Percentiles rank a stretch among this genome's conserved stretches.
Evolutionary conservation across 2,888 invertebrate genomes (phyloP).

Genomic region (Leptothorax acervorum): DNA sequence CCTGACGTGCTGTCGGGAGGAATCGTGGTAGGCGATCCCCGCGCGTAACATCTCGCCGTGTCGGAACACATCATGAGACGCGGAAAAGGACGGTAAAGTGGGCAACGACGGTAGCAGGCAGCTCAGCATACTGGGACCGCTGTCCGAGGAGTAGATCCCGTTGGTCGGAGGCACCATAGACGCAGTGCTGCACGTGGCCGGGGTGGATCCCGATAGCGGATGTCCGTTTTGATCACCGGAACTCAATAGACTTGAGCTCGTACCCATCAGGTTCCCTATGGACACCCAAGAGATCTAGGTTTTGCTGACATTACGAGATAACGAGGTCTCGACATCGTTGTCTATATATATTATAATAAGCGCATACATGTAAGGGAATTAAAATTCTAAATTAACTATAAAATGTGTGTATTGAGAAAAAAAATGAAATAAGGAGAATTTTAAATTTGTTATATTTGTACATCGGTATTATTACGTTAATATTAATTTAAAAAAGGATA

Average conservation of each 20-base stretch:
- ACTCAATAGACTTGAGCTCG: slow-evolving; percentile 71
- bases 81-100: slow-evolving; percentile 77
- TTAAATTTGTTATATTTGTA: no score
- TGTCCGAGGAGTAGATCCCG: slow-evolving; percentile 79
- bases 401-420: background rate
- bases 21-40: slow-evolving; percentile 80
- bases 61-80: slow-evolving; percentile 80
- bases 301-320: background rate
- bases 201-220: slow-evolving; percentile 65
- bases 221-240: slow-evolving; percentile 73
- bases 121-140: slow-evolving; percentile 79
- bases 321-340: background rate
- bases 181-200: slow-evolving; percentile 70
- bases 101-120: slow-evolving; percentile 79
- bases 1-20: slow-evolving; percentile 77
- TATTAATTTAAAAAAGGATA: no score
- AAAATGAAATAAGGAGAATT: background rate
- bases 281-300: slow-evolving; percentile 22
- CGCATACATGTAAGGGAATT: slow-evolving; percentile 28
- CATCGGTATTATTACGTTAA: no score
- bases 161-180: slow-evolving; percentile 76
- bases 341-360: background rate
- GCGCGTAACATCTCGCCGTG: slow-evolving; percentile 80
- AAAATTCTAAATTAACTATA: slow-evolving; percentile 36
- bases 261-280: slow-evolving; percentile 76